These are phyloP conservation scores for Alexandromys fortis DNA, from an alignment of 2,113 vertebrate genomes.

Conservation along the genomic window DNA sequence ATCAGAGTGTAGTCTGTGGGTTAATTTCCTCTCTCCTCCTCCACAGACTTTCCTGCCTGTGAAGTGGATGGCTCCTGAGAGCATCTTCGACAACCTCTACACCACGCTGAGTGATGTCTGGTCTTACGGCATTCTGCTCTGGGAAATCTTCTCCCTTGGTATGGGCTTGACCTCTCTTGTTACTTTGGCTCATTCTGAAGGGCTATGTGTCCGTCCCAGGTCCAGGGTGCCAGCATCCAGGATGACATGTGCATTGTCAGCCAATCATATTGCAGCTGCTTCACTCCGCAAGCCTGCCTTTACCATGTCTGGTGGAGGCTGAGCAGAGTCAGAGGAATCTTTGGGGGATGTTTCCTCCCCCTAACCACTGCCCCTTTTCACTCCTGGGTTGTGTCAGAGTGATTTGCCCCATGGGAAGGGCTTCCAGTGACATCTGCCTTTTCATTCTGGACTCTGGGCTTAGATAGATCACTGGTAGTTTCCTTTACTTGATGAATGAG, in stretches of 20 bases:
- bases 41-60: conserved; percentile 97
- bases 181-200: neutral
- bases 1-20: accelerated
- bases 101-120: conserved; percentile 98
- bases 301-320: accelerated
- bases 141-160: conserved; percentile 99
- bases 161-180: conserved; percentile 60
- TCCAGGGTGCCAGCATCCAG: neutral
- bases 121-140: conserved; percentile 98
- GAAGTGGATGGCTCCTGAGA: conserved; percentile 99
- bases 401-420: neutral
- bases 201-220: neutral
- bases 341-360: neutral
- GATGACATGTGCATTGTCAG: neutral
- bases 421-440: neutral
- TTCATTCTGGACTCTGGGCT: neutral
- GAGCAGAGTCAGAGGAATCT: neutral
- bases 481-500: accelerated
- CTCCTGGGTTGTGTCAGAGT: neutral
- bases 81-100: conserved; percentile 99
- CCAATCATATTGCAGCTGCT: accelerated
- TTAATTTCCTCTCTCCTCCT: neutral
- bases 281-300: accelerated
- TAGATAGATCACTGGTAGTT: neutral
- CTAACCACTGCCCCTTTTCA: neutral